Conservation (phyloP, 2,888 invertebrate genomes). For the Caenorhabditis auriculariae region DNA sequence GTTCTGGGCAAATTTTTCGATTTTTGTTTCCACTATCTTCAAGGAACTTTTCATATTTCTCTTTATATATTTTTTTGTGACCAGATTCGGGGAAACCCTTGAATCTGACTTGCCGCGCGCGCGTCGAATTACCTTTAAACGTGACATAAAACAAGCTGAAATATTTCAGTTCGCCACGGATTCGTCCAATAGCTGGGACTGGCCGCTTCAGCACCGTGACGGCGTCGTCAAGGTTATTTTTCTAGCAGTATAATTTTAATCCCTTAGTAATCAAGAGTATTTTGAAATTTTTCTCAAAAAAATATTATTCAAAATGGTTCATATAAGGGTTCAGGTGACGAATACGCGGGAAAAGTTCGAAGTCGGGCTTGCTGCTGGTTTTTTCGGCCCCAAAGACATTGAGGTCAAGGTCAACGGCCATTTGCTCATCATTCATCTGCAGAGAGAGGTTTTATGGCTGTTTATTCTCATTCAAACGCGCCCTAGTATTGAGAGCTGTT, state of each 20-base stretch:
- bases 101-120: too few relatives aligned
- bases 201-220: slow-evolving; percentile 30
- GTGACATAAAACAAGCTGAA: too few relatives aligned
- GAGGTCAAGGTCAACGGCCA: slow-evolving; percentile 29
- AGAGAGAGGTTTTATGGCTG: slow-evolving; percentile 25
- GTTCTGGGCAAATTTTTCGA: too few relatives aligned
- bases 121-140: too few relatives aligned
- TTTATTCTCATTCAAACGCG: too few relatives aligned
- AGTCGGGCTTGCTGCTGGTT: slow-evolving; percentile 38
- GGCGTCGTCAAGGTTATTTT: slow-evolving; percentile 18
- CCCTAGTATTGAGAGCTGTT: too few relatives aligned
- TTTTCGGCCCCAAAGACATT: slow-evolving; percentile 39
- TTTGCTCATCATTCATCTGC: slow-evolving; percentile 29
- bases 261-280: too few relatives aligned
- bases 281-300: neutral
- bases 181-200: slow-evolving; percentile 20
- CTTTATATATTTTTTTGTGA: too few relatives aligned
- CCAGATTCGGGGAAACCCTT: too few relatives aligned
- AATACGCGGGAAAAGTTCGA: slow-evolving; percentile 40
- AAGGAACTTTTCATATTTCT: too few relatives aligned
- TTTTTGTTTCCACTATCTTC: too few relatives aligned
- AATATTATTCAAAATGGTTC: neutral
- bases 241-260: too few relatives aligned
- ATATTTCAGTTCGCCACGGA: slow-evolving; percentile 25
- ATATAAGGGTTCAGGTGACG: slow-evolving; percentile 15